A percentile compares a stretch with the other conserved stretches of the same genome.
These are phyloP conservation scores for Exaiptasia diaphana DNA, from an alignment of 64 coral and sea anemone genomes.

Conservation along the genomic window DNA sequence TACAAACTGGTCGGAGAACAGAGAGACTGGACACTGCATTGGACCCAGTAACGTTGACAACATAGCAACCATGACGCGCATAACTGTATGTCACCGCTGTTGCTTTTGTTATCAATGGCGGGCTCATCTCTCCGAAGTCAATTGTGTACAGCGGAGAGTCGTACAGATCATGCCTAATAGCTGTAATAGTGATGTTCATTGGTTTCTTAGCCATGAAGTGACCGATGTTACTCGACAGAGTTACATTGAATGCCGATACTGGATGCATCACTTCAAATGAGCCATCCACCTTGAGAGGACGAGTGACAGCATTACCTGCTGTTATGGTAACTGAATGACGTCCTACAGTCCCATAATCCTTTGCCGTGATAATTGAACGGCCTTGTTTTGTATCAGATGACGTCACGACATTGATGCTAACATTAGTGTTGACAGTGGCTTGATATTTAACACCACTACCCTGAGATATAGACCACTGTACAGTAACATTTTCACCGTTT, in stretches of 20 bases:
- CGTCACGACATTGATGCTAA: neutral
- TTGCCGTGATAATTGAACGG: neutral
- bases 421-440: neutral
- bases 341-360: conserved; percentile 45
- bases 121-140: conserved; percentile 46
- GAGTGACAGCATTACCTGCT: conserved; percentile 35
- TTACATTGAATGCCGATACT: conserved; percentile 15
- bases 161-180: neutral
- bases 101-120: neutral
- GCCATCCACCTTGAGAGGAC: neutral
- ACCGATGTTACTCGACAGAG: neutral
- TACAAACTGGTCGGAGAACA: neutral
- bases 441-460: conserved; percentile 30
- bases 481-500: conserved; percentile 29
- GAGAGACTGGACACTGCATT: conserved; percentile 37
- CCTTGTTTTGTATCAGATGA: conserved; percentile 13
- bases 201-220: conserved; percentile 43
- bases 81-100: conserved; percentile 9
- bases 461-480: conserved; percentile 49
- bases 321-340: conserved; percentile 4
- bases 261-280: conserved; percentile 17
- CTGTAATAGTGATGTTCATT: conserved; percentile 25
- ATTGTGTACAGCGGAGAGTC: conserved; percentile 18
- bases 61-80: neutral
- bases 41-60: conserved; percentile 42